Evolutionary conservation across 1,140 invertebrate species (phyloP), one percentile per base, ranked within the genome.

Genomic region (Pemphigus obesinymphae): DNA sequence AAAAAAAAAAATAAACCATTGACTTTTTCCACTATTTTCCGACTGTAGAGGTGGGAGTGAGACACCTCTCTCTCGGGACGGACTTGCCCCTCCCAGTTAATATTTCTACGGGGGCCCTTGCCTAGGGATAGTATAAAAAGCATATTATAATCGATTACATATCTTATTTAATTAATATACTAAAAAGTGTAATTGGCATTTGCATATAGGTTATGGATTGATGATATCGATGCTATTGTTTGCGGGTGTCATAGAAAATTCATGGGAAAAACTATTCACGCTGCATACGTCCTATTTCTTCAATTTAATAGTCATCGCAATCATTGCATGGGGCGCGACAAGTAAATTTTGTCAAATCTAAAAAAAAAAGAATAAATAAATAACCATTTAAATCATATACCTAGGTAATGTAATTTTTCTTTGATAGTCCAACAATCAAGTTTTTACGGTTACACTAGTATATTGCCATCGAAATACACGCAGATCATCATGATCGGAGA

Each of bases 401-500:
- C n/a, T n/a, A n/a, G n/a, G n/a, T n/a, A 66, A 82, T 48, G 13
- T 82, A 53, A 26, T 84, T 75, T 83, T 82, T 84, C 63, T 83
- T 80, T 88, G 89, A 81, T 86, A 89, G 92, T 97, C 66, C 96
- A 97, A 87, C 96, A 97, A 88, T 96, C 95, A 0, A 96, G 95
- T 87, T 97, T 96, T 87, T 97, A 97, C 86, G 95, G 95, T 11
- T 97, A 96, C 85, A 95, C 95, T 3, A 95, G 95, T 82, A 96
- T 96, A 92, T 88, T 97, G 81, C 96, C 96, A 23, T 92, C 92
- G 82, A 88, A 92, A 82, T 97, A 97, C 85, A 97, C 95, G 0
- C 95, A 97, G 86, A 95, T 95, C 75, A 94, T 97, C 0, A 97
- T 97, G 95, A 92, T 93, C 23, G 96, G 96, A 76, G 96, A 97